These are phyloP conservation scores for Portunus trituberculatus DNA, from an alignment of 1,140 invertebrate species.

Conservation along the genomic window DNA sequence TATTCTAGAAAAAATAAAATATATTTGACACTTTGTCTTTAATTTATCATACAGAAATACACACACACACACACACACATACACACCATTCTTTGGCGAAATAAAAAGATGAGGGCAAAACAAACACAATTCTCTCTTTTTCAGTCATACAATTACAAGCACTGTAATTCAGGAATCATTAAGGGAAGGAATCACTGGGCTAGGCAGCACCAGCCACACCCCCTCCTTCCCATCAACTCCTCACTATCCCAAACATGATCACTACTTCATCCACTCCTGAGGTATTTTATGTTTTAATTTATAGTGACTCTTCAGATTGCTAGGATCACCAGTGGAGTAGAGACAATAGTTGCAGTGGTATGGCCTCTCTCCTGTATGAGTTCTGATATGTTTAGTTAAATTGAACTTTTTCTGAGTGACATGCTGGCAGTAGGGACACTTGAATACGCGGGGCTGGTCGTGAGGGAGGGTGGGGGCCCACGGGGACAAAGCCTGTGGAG, in stretches of 20 bases:
- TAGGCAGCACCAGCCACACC: not conserved
- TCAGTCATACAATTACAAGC: not conserved
- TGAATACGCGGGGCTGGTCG: constrained; percentile 54
- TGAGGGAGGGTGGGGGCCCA: constrained; percentile 39
- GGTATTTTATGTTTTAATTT: constrained; percentile 62
- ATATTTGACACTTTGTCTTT: too few species aligned
- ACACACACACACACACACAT: too few species aligned
- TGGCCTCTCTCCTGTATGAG: constrained; percentile 87
- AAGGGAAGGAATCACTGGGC: not conserved
- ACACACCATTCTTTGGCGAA: too few species aligned
- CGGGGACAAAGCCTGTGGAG: constrained; percentile 16
- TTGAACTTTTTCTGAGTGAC: constrained; percentile 69
- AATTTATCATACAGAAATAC: too few species aligned
- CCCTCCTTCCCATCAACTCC: not conserved
- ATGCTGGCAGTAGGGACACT: constrained; percentile 67
- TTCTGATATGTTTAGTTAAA: constrained; percentile 84
- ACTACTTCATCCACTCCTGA: constrained; percentile 37
- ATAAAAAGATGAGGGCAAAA: too few species aligned
- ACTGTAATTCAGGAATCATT: not conserved
- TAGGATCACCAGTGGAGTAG: constrained; percentile 73
- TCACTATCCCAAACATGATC: not conserved
- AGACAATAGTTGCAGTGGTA: constrained; percentile 86
- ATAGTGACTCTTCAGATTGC: constrained; percentile 75
- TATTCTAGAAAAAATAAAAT: not conserved
- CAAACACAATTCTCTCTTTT: not conserved